Conservation (phyloP, 2,113 vertebrate genomes). For the Nannobrachium achirus region DNA sequence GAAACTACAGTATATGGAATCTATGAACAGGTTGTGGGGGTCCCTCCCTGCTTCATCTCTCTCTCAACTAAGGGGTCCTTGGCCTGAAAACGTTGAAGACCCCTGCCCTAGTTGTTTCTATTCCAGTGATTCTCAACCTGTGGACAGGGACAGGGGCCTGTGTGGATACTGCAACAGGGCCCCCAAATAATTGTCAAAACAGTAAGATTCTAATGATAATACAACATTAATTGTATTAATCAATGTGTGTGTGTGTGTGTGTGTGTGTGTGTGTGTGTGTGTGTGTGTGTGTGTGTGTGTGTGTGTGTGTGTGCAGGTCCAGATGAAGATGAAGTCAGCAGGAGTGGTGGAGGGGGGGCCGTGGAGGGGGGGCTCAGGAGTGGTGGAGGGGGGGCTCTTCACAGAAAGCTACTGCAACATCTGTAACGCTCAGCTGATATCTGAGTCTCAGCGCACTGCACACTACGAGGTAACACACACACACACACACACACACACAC, state of each 20-base stretch:
- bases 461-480: slow-evolving; percentile 81
- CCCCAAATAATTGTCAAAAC: no score
- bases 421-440: slow-evolving; percentile 87
- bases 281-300: neutral
- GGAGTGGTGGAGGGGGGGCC: slow-evolving; percentile 78
- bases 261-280: slow-evolving; percentile 40
- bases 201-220: neutral
- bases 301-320: slow-evolving; percentile 58
- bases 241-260: neutral
- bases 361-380: slow-evolving; percentile 78
- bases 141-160: no score
- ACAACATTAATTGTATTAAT: neutral
- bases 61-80: no score
- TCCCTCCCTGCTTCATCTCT: no score
- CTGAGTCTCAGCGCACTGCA: slow-evolving; percentile 85
- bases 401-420: slow-evolving; percentile 88
- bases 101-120: no score
- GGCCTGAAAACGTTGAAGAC: no score
- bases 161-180: neutral
- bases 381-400: slow-evolving; percentile 82
- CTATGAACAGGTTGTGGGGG: no score
- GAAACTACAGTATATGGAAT: no score
- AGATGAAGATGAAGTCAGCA: slow-evolving; percentile 85
- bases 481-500: slow-evolving; percentile 11
- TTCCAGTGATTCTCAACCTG: no score